Conservation (phyloP, 1,140 invertebrate genomes). For the Mercenaria mercenaria region DNA sequence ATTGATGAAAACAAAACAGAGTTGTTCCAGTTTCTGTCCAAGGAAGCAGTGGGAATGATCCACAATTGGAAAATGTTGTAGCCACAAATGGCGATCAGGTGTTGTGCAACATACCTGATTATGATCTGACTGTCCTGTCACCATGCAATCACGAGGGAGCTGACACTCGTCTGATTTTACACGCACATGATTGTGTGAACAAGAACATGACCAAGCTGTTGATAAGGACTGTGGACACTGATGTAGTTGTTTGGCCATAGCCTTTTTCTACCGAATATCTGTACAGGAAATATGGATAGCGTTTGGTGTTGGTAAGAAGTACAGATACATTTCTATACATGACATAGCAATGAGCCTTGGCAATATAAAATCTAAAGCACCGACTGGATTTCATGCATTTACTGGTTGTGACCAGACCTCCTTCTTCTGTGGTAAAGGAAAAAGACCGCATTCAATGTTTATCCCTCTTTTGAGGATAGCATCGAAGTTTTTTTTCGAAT, state of each 20-base stretch:
- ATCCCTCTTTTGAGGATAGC: not conserved
- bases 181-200: constrained; percentile 67
- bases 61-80: not conserved
- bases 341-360: not conserved
- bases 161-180: constrained; percentile 73
- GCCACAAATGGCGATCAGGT: not conserved
- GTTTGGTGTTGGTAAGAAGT: constrained; percentile 61
- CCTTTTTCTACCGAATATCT: constrained; percentile 19
- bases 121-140: not conserved
- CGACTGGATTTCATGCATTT: not conserved
- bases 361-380: not conserved
- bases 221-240: constrained; percentile 74
- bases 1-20: constrained; percentile 31
- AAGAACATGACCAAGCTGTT: constrained; percentile 57
- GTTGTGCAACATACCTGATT: not conserved
- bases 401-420: constrained; percentile 30
- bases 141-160: constrained; percentile 77
- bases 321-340: not conserved
- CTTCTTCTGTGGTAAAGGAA: constrained; percentile 10
- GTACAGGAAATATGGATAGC: constrained; percentile 53
- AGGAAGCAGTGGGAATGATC: not conserved
- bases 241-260: constrained; percentile 75
- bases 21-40: not conserved
- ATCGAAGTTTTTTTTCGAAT: not conserved
- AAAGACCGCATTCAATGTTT: constrained; percentile 2